Evolutionary conservation across 2,797 vertebrate species (phyloP).

Genomic region (Falco biarmicus): DNA sequence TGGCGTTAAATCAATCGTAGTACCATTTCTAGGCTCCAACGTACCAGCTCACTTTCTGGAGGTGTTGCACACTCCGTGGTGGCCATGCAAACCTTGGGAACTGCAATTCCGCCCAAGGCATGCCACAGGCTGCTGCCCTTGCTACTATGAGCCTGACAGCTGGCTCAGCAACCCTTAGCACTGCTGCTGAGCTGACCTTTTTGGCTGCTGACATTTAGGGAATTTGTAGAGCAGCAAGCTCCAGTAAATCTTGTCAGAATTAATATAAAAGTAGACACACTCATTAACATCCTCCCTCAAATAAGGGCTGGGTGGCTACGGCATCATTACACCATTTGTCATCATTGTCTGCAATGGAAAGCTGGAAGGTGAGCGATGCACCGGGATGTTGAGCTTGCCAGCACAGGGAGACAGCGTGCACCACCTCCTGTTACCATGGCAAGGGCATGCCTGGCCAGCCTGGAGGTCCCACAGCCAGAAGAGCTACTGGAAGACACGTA

Average conservation of each 20-base stretch:
- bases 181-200: constrained; percentile 58
- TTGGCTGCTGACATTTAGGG: constrained; percentile 58
- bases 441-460: neutral
- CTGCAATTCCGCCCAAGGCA: neutral
- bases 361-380: neutral
- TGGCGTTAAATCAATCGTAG: neutral
- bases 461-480: neutral
- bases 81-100: neutral
- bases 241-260: constrained; percentile 69
- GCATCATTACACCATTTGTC: constrained; percentile 55
- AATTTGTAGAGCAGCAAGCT: constrained; percentile 60
- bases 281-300: constrained; percentile 47
- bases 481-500: neutral
- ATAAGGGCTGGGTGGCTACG: constrained; percentile 57
- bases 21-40: rapidly evolving
- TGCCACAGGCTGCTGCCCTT: neutral
- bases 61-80: neutral
- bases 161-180: constrained; percentile 19
- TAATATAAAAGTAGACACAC: constrained; percentile 61
- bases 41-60: too few relatives aligned
- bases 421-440: neutral
- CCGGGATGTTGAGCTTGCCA: neutral
- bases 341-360: constrained; percentile 24
- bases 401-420: neutral
- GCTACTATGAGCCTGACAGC: neutral